phyloP scores from a whole-genome alignment of 2,113 vertebrate genomes.

The Megaceryle torquata region DNA sequence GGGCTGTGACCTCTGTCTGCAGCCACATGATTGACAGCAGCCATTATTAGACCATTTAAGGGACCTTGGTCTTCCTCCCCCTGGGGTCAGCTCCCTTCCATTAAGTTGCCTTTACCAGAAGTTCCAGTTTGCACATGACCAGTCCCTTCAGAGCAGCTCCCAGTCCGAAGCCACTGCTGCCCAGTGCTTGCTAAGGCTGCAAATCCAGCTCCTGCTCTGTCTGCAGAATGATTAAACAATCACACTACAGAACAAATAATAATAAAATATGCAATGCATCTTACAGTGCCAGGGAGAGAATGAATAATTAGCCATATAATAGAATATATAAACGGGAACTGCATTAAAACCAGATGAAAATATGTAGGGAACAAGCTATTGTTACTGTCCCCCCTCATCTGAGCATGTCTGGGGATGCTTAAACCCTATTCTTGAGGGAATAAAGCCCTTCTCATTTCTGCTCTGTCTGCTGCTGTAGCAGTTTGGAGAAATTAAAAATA shows the following conservation, averaged over 20 bases:
- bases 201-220: neutral
- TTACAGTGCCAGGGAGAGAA: neutral
- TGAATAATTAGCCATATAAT: neutral
- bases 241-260: neutral
- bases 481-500: conserved; percentile 62
- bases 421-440: neutral
- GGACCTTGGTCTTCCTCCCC: neutral
- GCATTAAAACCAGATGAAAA: neutral
- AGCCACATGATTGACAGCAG: neutral
- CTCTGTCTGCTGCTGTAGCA: conserved; percentile 26
- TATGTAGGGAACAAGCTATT: neutral
- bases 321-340: neutral
- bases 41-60: neutral
- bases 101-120: neutral
- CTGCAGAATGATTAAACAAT: neutral
- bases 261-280: neutral
- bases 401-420: conserved; percentile 5
- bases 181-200: neutral
- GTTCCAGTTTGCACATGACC: rapidly evolving
- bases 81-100: neutral
- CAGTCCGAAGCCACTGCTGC: neutral
- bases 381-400: neutral
- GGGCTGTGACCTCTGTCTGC: neutral
- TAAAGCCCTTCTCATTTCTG: neutral
- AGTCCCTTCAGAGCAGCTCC: neutral